Evolutionary conservation across 2,113 vertebrate species (phyloP).

Genomic region (Seriola dumerili): DNA sequence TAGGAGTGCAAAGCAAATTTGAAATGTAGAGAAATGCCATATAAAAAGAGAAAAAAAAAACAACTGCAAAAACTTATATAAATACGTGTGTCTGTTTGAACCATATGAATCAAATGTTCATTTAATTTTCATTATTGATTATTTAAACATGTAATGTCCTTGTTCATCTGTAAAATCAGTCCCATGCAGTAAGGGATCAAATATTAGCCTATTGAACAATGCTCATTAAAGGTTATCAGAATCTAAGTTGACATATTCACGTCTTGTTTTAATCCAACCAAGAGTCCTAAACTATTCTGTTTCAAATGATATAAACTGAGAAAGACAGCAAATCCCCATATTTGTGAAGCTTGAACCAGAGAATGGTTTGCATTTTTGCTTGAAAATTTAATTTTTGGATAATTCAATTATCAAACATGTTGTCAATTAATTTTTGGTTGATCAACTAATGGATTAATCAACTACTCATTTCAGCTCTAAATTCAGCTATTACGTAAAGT

Average conservation of each 20-base stretch:
- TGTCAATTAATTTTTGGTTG: too few relatives aligned
- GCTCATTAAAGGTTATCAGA: background rate
- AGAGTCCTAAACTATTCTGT: background rate
- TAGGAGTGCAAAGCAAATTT: background rate
- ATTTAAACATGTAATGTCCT: background rate
- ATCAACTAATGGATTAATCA: background rate
- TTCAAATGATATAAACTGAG: background rate
- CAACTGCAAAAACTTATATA: background rate
- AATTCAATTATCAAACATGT: background rate
- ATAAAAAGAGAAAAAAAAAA: background rate
- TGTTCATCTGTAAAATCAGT: background rate
- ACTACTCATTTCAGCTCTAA: background rate
- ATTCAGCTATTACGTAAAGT: background rate
- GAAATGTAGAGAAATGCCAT: background rate
- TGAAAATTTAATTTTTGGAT: background rate
- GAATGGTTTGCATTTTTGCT: background rate
- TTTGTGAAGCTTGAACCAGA: background rate
- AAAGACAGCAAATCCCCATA: background rate
- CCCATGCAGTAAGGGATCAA: background rate
- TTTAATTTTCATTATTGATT: background rate
- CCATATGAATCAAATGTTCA: too few relatives aligned
- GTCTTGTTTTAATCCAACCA: background rate
- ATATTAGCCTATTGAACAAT: background rate
- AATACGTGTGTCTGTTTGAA: background rate
- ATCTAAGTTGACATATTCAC: background rate